Base-by-base conservation (phyloP, 92 coral and sea anemone species). In the Siderastrea radians region DNA sequence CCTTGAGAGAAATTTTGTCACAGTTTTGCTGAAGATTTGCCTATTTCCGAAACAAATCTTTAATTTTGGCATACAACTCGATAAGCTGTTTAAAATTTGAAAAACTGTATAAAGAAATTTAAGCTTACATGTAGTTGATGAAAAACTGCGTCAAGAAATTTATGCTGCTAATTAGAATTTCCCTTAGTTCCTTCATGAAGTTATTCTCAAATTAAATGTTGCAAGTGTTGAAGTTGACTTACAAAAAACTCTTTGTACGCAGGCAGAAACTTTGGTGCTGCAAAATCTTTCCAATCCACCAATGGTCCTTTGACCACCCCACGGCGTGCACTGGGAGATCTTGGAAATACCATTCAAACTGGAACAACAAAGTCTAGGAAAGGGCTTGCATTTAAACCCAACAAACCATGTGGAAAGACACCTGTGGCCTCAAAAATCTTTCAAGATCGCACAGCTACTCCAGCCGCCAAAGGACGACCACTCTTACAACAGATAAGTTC, bases 311-410 rank as follows among this genome's bases (percentile, higher is more conserved):
- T 89, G 61, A 83, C 95, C 38, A 95, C 99, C 3, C 99, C 99
- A 11, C 91, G 99, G 12, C 95, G 98, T 58, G 99, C 96, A 49
- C 81, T 97, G 53, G 98, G 98, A 50, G 99, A 97, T 83, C 86
- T 97, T 47, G 96, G 96, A 45, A 95, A 97, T 88, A 93, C 95
- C 1, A 67, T 92, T 26, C 74, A 67, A 57, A 79, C 93, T 4
- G 74, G 88, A 6, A 88, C 83, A 13, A n/a, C 80, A 50, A 61
- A 80, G n/a, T 50, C 83, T 6, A 89, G 82, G 65, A 89, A 92
- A 81, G 67, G 86, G 38, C 69, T 81, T 7, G 83, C 84, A 43
- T 63, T 90, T 6, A 94, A 88, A 68, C 76, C 93, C 26, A 72
- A 49, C 55, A 93, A 92, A 80, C 89, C 84, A 3, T 45, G 78